phyloP scores from a whole-genome alignment of 2,888 invertebrate genomes.

The Trissonchulus latispiculum region DNA sequence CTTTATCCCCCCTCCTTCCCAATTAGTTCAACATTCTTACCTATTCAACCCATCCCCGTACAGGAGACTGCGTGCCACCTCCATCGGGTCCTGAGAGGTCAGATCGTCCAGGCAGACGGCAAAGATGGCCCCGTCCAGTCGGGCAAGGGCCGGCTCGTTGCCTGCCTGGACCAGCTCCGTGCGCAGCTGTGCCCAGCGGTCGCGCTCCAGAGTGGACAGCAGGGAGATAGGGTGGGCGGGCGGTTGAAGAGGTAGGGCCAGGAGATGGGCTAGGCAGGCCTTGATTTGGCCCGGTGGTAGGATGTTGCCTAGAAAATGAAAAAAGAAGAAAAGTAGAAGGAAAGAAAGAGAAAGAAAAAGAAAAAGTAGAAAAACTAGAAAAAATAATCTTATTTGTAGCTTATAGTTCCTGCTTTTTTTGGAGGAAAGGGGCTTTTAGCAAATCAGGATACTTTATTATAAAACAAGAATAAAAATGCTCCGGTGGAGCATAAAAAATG shows the following conservation, averaged over 20 bases:
- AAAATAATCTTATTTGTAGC: too few relatives aligned
- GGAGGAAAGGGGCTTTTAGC: too few relatives aligned
- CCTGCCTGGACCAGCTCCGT: slow-evolving; percentile 54
- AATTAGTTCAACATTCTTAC: too few relatives aligned
- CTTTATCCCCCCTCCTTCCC: too few relatives aligned
- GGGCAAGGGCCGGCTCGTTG: slow-evolving; percentile 57
- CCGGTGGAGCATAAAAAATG: too few relatives aligned
- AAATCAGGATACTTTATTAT: too few relatives aligned
- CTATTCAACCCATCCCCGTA: slow-evolving; percentile 52
- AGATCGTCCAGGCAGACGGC: slow-evolving; percentile 68
- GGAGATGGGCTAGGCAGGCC: slow-evolving; percentile 62
- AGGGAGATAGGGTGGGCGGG: slow-evolving; percentile 58
- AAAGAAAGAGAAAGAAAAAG: too few relatives aligned
- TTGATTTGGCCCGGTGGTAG: slow-evolving; percentile 61
- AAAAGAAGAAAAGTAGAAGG: too few relatives aligned
- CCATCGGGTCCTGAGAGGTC: slow-evolving; percentile 33
- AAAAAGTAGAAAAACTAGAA: too few relatives aligned
- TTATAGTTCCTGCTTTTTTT: too few relatives aligned
- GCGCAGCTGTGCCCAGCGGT: slow-evolving; percentile 72
- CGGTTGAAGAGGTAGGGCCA: slow-evolving; percentile 54
- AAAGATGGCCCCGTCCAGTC: slow-evolving; percentile 77
- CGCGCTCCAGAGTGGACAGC: slow-evolving; percentile 69
- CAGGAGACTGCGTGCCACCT: slow-evolving; percentile 59
- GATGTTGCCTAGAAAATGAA: too few relatives aligned
- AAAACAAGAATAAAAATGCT: too few relatives aligned